Evolutionary conservation across 2,797 vertebrate genomes (phyloP).

Genomic region (Morelia viridis): DNA sequence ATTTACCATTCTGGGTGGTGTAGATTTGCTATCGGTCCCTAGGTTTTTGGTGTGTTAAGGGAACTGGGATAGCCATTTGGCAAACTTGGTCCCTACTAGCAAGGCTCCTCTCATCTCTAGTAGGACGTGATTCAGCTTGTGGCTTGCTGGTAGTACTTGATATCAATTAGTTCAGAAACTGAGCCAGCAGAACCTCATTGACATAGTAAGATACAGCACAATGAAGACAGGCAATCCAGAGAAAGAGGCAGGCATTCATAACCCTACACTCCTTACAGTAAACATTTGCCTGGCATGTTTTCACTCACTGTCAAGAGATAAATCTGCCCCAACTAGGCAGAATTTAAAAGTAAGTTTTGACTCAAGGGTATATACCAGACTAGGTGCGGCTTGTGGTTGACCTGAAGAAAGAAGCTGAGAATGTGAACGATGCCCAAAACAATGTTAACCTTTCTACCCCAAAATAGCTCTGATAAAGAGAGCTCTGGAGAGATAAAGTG

Average conservation of each 20-base stretch:
- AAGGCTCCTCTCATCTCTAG: background rate
- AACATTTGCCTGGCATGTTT: background rate
- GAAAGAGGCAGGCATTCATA: background rate
- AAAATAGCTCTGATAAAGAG: background rate
- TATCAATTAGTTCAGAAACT: background rate
- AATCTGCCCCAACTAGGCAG: background rate
- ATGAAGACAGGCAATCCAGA: background rate
- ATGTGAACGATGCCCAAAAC: background rate
- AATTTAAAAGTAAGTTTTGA: background rate
- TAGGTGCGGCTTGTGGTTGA: background rate
- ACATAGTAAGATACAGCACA: background rate
- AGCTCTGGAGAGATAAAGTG: background rate
- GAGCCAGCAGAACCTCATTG: background rate
- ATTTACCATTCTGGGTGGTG: background rate
- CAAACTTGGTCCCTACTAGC: background rate
- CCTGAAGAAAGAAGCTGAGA: background rate
- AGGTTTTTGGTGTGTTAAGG: background rate
- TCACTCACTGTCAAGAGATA: background rate
- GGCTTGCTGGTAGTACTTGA: background rate
- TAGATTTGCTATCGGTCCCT: background rate
- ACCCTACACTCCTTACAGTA: no score
- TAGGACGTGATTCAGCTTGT: background rate
- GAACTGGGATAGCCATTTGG: background rate
- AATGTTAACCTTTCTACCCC: background rate
- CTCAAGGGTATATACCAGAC: background rate